Base-by-base conservation (phyloP, 2,113 vertebrate species). In the Periophthalmodon schlosseri region DNA sequence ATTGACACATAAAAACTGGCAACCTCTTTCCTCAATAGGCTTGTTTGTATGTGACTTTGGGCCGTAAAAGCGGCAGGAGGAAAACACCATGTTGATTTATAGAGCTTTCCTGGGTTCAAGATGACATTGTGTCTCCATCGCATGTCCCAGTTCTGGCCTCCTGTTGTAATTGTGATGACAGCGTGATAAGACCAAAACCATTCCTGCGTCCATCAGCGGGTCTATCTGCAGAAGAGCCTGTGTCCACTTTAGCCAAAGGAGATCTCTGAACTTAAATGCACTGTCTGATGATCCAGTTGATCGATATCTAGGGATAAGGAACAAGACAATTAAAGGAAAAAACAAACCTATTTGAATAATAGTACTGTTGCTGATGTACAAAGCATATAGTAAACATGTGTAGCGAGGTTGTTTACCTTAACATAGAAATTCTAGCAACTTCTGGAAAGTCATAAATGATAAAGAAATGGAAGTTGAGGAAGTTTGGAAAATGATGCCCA, bases 321-420 rank as follows among this genome's bases (percentile, higher is more conserved):
- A 70, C 68, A 75, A 79, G 68, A 76, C 46, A 70, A 85, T 86
- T 73, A 80, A 66, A 87, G 64, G 74, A 68, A 74, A 84, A 70
- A 74, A 57, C 76, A 76, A 82, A 85, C 66, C 79, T 84, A 80
- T 75, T 71, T 70, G 57, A 81, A 64, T 64, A 74, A 68, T 66
- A 77, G 44, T 28, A 21, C 54, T 61, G 85, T 0, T 50, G 68
- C 23, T 57, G 60, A 69, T 79, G 77, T 74, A 79, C 78, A 69
- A 84, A 39, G 73, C 91, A 91, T 92, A 82, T 92, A 90, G 82
- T 86, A 64, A 36, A 84, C 91, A 93, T 86, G 88, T 91, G 92
- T 13, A n/a, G 54, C 77, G 46, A 58, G 70, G 78, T 79, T 21
- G 20, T 54, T 78, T 34, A 61, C 79, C 65, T 33, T 66, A 46